Conservation (phyloP, 2,888 invertebrate species). For the Tetragonula carbonaria region DNA sequence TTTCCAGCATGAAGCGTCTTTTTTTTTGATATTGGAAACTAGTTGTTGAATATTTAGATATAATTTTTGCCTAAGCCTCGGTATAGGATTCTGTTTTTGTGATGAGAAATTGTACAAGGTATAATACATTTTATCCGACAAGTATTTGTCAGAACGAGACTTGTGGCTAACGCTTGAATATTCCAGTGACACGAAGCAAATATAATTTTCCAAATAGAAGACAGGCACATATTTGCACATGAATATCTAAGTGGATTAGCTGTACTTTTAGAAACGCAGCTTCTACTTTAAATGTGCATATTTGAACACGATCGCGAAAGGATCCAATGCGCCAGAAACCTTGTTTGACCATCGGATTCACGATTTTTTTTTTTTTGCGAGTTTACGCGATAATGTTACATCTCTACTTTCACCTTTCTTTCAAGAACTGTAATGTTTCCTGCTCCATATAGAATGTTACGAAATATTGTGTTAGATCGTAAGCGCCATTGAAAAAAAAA, state of each 20-base stretch:
- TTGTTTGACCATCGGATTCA: neutral
- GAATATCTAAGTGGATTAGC: constrained; percentile 20
- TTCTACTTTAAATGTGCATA: constrained; percentile 2
- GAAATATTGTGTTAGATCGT: constrained; percentile 19
- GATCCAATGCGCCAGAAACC: neutral
- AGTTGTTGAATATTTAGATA: constrained; percentile 10
- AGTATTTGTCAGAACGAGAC: neutral
- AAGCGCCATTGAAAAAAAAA: neutral
- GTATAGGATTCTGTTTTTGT: neutral
- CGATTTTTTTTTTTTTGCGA: no score
- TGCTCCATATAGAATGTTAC: neutral
- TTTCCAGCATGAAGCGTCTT: neutral
- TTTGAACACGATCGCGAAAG: neutral
- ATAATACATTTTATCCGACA: neutral
- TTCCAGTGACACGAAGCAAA: neutral
- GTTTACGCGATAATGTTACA: neutral
- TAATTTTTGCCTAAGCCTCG: neutral
- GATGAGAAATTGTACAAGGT: neutral
- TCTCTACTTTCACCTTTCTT: constrained; percentile 21
- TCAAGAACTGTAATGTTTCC: neutral
- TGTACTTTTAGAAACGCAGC: constrained; percentile 36
- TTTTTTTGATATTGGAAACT: constrained; percentile 18
- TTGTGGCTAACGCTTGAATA: constrained; percentile 12
- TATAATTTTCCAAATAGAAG: neutral
- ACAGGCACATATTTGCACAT: neutral